phyloP scores from a whole-genome alignment of 2,888 invertebrate species.

The Acrocyrtus sp. region DNA sequence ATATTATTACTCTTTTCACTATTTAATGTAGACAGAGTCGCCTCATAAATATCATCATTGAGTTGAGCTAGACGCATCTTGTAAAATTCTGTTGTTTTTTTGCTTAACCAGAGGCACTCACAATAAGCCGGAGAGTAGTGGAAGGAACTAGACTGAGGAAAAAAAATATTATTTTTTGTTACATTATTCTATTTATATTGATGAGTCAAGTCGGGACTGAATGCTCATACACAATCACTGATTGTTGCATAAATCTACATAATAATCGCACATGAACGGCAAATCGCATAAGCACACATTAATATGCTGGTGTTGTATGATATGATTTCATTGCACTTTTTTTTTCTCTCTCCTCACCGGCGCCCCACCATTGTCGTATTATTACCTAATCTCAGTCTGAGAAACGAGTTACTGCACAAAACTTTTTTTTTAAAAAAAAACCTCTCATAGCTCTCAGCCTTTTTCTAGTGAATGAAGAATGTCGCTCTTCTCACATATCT shows the following conservation, averaged over 20 bases:
- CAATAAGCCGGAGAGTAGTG: no score
- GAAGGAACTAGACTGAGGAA: no score
- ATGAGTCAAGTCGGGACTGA: background rate
- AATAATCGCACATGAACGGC: background rate
- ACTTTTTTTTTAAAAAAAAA: no score
- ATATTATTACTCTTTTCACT: no score
- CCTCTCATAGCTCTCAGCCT: no score
- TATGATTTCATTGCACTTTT: no score
- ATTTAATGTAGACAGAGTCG: background rate
- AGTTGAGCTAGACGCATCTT: background rate
- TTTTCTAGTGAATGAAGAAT: conserved; percentile 50
- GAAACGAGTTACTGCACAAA: background rate
- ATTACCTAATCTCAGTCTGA: background rate
- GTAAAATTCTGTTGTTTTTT: no score
- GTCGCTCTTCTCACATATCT: conserved; percentile 43
- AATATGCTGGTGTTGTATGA: background rate
- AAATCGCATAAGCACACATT: no score
- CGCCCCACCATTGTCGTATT: background rate
- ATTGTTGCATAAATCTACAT: background rate
- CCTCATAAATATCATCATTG: background rate
- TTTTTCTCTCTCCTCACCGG: background rate
- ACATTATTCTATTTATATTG: background rate
- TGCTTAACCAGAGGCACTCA: no score
- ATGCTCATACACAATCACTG: background rate
- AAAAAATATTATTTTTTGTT: no score